Evolutionary conservation across 2,797 vertebrate species (phyloP).

Genomic region (Falco berigora): DNA sequence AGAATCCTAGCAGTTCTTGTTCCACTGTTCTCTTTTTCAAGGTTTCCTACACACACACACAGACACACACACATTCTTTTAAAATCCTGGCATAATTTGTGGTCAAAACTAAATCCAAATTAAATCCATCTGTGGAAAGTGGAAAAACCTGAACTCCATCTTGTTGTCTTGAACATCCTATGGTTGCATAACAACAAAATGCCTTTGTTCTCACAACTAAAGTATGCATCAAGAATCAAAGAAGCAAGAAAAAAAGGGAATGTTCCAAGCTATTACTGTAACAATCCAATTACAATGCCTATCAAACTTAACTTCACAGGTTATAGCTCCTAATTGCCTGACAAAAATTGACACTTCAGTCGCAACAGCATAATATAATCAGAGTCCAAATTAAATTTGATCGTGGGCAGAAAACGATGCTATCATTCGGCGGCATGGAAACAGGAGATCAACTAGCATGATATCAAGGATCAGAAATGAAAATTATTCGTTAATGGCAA

Average conservation of each 20-base stretch:
- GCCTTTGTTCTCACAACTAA: constrained; percentile 75
- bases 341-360: constrained; percentile 99
- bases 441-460: constrained; percentile 93
- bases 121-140: constrained; percentile 12
- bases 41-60: not conserved
- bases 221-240: constrained; percentile 81
- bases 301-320: constrained; percentile 99
- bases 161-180: constrained; percentile 64
- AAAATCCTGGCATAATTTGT: not conserved
- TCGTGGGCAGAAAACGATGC: constrained; percentile 98
- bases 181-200: constrained; percentile 72
- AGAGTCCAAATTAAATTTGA: constrained; percentile 99
- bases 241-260: constrained; percentile 76
- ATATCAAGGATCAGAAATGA: constrained; percentile 97
- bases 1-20: not conserved
- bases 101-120: constrained; percentile 28
- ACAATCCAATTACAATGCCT: constrained; percentile 99
- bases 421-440: constrained; percentile 90
- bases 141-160: constrained; percentile 45
- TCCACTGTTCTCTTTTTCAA: not conserved
- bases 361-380: constrained; percentile 98
- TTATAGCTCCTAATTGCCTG: constrained; percentile 99
- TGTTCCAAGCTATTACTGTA: constrained; percentile 93
- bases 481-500: constrained; percentile 98
- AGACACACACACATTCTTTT: not conserved